Evolutionary conservation across 2,113 vertebrate genomes (phyloP).

Genomic region (Anarrhichthys ocellatus): DNA sequence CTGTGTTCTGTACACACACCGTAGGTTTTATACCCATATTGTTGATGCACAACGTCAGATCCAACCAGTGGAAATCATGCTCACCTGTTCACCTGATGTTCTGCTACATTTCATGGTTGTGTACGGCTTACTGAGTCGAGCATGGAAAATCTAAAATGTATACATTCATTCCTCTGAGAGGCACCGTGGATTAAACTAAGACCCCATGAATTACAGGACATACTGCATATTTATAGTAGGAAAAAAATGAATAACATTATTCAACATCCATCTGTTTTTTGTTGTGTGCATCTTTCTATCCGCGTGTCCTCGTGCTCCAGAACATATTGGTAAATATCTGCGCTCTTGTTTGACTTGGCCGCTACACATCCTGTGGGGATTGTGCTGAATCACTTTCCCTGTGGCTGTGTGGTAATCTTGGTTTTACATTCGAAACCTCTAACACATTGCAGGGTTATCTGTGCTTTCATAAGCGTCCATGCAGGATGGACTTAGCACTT

Average conservation of each 20-base stretch:
- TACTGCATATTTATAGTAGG: not conserved
- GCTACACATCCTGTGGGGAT: constrained; percentile 70
- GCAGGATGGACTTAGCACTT: constrained; percentile 63
- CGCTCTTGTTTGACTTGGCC: constrained; percentile 75
- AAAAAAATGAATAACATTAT: not conserved
- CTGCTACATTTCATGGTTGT: not conserved
- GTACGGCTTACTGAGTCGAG: not conserved
- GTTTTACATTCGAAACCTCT: constrained; percentile 76
- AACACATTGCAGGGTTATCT: constrained; percentile 74
- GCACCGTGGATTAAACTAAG: not conserved
- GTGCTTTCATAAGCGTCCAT: constrained; percentile 65
- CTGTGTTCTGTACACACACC: not conserved
- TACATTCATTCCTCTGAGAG: not conserved
- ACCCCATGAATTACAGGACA: not conserved
- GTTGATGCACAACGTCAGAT: not conserved
- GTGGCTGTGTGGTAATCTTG: constrained; percentile 74
- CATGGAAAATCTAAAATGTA: not conserved
- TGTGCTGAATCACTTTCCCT: constrained; percentile 64
- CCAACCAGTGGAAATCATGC: not conserved
- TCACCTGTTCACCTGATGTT: not conserved
- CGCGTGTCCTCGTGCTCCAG: constrained; percentile 46
- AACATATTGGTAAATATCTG: constrained; percentile 72
- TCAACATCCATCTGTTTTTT: constrained; percentile 35
- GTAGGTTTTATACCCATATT: not conserved
- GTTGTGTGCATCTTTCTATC: constrained; percentile 32